phyloP scores from a whole-genome alignment of 2,797 vertebrate species.

The Spheniscus humboldti region DNA sequence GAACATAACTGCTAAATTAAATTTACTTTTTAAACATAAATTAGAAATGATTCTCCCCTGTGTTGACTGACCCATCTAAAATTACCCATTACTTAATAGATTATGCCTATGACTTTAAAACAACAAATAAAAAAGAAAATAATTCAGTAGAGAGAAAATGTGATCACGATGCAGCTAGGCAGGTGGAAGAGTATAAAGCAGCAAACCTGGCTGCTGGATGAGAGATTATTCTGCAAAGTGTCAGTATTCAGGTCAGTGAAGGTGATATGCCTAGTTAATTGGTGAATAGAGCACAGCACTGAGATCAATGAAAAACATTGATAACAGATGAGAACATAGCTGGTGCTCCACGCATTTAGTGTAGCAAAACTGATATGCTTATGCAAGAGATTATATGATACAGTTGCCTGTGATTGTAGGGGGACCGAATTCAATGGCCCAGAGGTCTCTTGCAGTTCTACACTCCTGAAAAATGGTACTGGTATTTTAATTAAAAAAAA shows the following conservation, averaged over 20 bases:
- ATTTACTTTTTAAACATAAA: constrained; percentile 21
- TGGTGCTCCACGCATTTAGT: neutral
- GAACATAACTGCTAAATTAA: constrained; percentile 5
- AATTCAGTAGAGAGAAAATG: neutral
- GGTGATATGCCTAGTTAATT: constrained; percentile 34
- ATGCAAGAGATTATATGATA: neutral
- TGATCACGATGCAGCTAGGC: neutral
- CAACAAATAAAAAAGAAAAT: neutral
- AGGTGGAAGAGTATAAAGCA: constrained; percentile 38
- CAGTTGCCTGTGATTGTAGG: neutral
- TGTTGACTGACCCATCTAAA: neutral
- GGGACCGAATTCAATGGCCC: neutral
- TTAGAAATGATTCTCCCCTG: neutral
- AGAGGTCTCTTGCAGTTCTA: neutral
- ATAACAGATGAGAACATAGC: neutral
- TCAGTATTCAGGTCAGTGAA: constrained; percentile 33
- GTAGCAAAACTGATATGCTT: neutral
- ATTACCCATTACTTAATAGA: neutral
- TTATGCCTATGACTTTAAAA: neutral
- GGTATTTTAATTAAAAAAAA: neutral
- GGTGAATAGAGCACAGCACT: neutral
- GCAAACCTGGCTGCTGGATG: constrained; percentile 12
- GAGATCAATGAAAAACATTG: constrained; percentile 11
- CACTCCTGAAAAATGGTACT: neutral
- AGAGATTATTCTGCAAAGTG: neutral